phyloP scores from a whole-genome alignment of 1,140 invertebrate species.

The Eumeta japonica region DNA sequence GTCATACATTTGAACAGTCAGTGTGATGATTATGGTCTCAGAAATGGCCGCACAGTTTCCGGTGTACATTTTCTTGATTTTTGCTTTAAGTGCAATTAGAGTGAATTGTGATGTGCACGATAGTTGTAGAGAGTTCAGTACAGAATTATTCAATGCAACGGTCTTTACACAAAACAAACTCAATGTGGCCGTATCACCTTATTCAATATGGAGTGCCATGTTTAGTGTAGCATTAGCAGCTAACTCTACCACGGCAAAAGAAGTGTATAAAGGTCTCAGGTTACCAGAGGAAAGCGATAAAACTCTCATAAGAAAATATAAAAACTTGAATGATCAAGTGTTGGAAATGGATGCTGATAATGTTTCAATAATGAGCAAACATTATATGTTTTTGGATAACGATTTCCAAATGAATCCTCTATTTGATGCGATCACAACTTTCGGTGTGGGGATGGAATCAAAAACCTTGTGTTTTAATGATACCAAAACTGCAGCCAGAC shows the following conservation, averaged over 20 bases:
- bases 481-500: slow-evolving; percentile 21
- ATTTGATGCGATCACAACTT: slow-evolving; percentile 21
- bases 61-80: no score
- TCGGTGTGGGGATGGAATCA: slow-evolving; percentile 30
- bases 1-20: no score
- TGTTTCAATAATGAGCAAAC: slow-evolving; percentile 32
- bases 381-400: slow-evolving; percentile 41
- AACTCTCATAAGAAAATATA: slow-evolving; percentile 29
- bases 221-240: slow-evolving; percentile 36
- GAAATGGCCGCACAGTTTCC: no score
- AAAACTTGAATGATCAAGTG: slow-evolving; percentile 25
- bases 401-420: slow-evolving; percentile 25
- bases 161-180: slow-evolving; percentile 26
- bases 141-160: slow-evolving; percentile 37
- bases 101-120: slow-evolving; percentile 26
- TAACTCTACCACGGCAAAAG: slow-evolving; percentile 22
- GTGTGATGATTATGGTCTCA: no score
- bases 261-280: slow-evolving; percentile 21
- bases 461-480: slow-evolving; percentile 36
- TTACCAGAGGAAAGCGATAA: slow-evolving; percentile 25
- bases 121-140: slow-evolving; percentile 39
- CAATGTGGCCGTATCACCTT: slow-evolving; percentile 44
- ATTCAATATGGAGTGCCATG: slow-evolving; percentile 45
- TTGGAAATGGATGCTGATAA: slow-evolving; percentile 22
- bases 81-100: no score